A percentile compares a stretch with the other conserved stretches of the same genome.
These are phyloP conservation scores for Trichonephila clavipes DNA, from an alignment of 1,140 invertebrate species.

Conservation along the genomic window DNA sequence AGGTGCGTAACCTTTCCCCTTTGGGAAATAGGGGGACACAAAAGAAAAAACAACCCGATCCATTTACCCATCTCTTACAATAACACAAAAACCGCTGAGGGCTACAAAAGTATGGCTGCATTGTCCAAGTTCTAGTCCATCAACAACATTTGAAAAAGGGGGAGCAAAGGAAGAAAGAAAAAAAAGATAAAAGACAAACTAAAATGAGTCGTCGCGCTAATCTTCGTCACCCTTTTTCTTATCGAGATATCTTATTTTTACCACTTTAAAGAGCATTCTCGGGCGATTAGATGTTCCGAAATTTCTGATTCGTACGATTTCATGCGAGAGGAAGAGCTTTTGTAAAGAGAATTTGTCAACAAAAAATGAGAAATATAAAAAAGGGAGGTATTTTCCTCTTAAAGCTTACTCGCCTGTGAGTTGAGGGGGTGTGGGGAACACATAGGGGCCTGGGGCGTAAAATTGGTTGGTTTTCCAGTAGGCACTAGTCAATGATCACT, in stretches of 20 bases:
- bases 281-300: slow-evolving; percentile 52
- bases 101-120: slow-evolving; percentile 58
- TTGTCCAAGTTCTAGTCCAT: slow-evolving; percentile 67
- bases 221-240: slow-evolving; percentile 74
- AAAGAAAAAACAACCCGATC: slow-evolving; percentile 58
- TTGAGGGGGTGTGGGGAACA: background rate
- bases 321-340: slow-evolving; percentile 54
- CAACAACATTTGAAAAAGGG: slow-evolving; percentile 39
- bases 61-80: slow-evolving; percentile 65
- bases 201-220: slow-evolving; percentile 64
- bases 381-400: slow-evolving; percentile 49
- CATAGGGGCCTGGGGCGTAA: slow-evolving; percentile 48
- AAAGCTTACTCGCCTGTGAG: slow-evolving; percentile 56
- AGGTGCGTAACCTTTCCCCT: slow-evolving; percentile 47
- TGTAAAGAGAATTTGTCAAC: slow-evolving; percentile 61
- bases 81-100: slow-evolving; percentile 69
- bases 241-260: slow-evolving; percentile 57
- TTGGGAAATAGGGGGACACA: slow-evolving; percentile 17
- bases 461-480: slow-evolving; percentile 74
- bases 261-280: slow-evolving; percentile 67
- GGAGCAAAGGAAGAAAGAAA: background rate
- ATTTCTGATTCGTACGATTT: slow-evolving; percentile 68
- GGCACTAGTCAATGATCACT: slow-evolving; percentile 63
- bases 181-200: slow-evolving; percentile 66
- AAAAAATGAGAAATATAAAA: slow-evolving; percentile 41